Conservation (phyloP, 1,140 invertebrate genomes). For the Capitella teleta region DNA sequence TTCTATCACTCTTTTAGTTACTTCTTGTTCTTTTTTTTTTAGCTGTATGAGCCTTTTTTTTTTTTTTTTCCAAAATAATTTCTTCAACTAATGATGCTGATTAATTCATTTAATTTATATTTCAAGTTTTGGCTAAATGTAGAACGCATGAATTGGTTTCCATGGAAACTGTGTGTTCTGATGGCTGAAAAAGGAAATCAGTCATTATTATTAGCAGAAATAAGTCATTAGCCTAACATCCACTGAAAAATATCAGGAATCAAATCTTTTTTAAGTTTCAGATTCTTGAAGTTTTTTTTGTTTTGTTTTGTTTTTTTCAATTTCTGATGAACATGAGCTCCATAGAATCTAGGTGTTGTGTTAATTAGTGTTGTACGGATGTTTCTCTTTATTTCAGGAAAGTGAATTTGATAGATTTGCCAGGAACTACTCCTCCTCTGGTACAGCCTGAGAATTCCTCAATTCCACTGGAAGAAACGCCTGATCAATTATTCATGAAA, state of each 20-base stretch:
- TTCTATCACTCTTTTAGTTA: not conserved
- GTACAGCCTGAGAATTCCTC: too few species aligned
- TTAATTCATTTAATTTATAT: too few species aligned
- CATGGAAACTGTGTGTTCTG: too few species aligned
- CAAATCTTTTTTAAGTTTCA: not conserved
- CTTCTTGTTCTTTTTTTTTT: not conserved
- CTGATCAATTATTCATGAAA: too few species aligned
- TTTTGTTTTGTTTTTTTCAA: not conserved
- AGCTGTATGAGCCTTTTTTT: not conserved
- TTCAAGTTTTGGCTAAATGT: too few species aligned
- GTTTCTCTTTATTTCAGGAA: conserved; percentile 43
- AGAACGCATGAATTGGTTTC: too few species aligned
- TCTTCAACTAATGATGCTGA: not conserved
- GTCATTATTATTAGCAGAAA: too few species aligned
- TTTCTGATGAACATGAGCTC: not conserved
- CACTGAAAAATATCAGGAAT: too few species aligned
- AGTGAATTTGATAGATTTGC: conserved; percentile 65
- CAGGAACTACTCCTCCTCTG: conserved; percentile 51
- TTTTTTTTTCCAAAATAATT: not conserved
- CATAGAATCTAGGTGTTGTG: not conserved
- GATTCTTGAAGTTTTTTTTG: not conserved
- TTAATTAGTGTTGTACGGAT: not conserved
- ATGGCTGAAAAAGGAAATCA: too few species aligned
- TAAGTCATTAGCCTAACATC: not conserved
- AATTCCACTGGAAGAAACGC: too few species aligned